phyloP scores from a whole-genome alignment of 2,888 invertebrate species.

The Microdon myrmicae region DNA sequence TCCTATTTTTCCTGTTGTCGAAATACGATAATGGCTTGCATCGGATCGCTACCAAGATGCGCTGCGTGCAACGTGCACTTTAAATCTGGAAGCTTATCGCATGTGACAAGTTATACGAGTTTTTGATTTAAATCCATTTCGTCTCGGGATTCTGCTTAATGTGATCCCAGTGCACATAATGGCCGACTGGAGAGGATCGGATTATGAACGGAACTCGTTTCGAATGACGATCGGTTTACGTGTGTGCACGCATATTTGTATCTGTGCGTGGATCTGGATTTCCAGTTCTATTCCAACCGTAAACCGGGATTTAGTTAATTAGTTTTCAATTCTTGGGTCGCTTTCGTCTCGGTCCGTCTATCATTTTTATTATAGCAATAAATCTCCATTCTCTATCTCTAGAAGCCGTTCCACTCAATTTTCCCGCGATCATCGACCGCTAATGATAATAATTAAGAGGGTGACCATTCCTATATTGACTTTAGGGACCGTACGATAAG shows the following conservation, averaged over 20 bases:
- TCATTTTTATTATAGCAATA: slow-evolving; percentile 49
- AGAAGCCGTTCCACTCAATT: slow-evolving; percentile 25
- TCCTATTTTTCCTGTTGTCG: slow-evolving; percentile 21
- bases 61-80: slow-evolving; percentile 26
- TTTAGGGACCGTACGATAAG: slow-evolving; percentile 16
- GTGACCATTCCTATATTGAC: slow-evolving; percentile 13
- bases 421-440: slow-evolving; percentile 1
- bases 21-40: slow-evolving; percentile 27
- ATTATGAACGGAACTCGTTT: slow-evolving; percentile 50
- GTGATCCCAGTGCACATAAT: slow-evolving; percentile 51
- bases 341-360: slow-evolving; percentile 50
- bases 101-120: slow-evolving; percentile 53
- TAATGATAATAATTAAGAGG: slow-evolving; percentile 29
- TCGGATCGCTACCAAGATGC: slow-evolving; percentile 33
- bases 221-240: not conserved
- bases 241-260: not conserved
- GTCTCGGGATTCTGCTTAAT: slow-evolving; percentile 51
- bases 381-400: slow-evolving; percentile 43
- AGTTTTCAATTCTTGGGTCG: slow-evolving; percentile 51
- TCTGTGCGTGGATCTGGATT: slow-evolving; percentile 28
- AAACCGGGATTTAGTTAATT: slow-evolving; percentile 47
- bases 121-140: slow-evolving; percentile 53
- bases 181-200: slow-evolving; percentile 45
- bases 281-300: slow-evolving; percentile 40
- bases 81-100: slow-evolving; percentile 50